phyloP scores from a whole-genome alignment of 1,140 invertebrate genomes.

The Chrysopa pallens region DNA sequence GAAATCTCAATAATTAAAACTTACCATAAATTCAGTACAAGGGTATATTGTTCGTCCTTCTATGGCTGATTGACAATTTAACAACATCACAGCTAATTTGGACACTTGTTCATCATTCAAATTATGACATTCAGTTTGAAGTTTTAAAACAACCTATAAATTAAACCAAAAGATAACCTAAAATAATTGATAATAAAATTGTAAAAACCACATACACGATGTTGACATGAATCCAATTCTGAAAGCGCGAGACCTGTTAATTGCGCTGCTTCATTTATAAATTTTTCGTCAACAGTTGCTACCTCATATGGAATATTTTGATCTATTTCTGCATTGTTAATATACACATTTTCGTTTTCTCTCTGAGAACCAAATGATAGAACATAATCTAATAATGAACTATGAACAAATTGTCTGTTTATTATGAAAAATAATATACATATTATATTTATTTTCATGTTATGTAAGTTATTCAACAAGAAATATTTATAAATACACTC shows the following conservation, averaged over 20 bases:
- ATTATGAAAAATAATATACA: not conserved
- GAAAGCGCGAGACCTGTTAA: conserved; percentile 34
- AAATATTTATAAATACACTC: not conserved
- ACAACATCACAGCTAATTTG: conserved; percentile 44
- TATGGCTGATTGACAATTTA: conserved; percentile 47
- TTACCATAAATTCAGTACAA: conserved; percentile 41
- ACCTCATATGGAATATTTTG: conserved; percentile 35
- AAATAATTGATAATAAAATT: not conserved
- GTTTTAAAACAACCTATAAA: conserved; percentile 33
- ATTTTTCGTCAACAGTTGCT: conserved; percentile 40
- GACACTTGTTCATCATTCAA: conserved; percentile 46
- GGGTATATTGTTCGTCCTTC: conserved; percentile 39
- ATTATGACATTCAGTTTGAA: conserved; percentile 32
- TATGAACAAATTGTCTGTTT: not conserved
- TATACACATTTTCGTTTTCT: conserved; percentile 1
- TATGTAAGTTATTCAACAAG: not conserved
- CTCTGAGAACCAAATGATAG: not conserved
- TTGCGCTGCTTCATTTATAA: conserved; percentile 38
- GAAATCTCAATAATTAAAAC: not conserved
- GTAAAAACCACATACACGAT: conserved; percentile 26
- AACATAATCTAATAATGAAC: conserved; percentile 1
- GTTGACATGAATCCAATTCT: conserved; percentile 42
- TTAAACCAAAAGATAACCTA: not conserved
- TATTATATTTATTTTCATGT: not conserved
- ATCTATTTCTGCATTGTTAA: conserved; percentile 5